Base-by-base conservation (phyloP, 2,888 invertebrate genomes). In the Artemia sinica region DNA sequence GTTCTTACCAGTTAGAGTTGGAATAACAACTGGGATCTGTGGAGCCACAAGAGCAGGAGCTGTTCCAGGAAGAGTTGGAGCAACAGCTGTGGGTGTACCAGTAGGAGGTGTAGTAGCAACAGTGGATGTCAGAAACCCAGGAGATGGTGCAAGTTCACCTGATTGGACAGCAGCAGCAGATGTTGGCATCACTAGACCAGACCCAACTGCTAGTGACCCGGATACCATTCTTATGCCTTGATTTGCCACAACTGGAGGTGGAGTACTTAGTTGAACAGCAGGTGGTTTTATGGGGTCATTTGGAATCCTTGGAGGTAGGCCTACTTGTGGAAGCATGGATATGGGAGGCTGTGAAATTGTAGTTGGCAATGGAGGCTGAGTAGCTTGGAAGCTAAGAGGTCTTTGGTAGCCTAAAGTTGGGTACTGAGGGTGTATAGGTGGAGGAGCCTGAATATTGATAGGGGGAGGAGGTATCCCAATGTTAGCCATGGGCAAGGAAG, bases 401-500 rank as follows among this genome's bases (percentile, higher is more conserved):
- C 63, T 58, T 10, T 18, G 14, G 28, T 18, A 58, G 28, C 63
- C 28, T 58, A 28, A 58, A 58, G 63, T 18, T 8, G 28, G 63
- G n/a, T n/a, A 28, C n/a, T n/a, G 63, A 28, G 28, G 28, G 28
- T 58, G 63, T 18, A 11, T n/a, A 58, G 63, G 63, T 28, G 28
- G n/a, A 58, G 63, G 63, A 58, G 63, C 14, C 14, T 58, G 63
- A n/a, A 58, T 10, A 18, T 28, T 28, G 14, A 58, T 58, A 28
- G n/a, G 63, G 10, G n/a, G 63, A 58, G 63, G 63, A 58, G 63
- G 63, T 28, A 58, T 58, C 28, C 63, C 63, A 11, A 58, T 18
- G 9, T 28, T 28, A 58, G 63, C 14, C 10, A 28, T n/a, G 28
- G 63, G 63, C 63, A 58, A 18, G 9, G 63, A 11, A 58, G 63